Base-by-base conservation (phyloP, 1,140 invertebrate species). In the Capitella teleta region DNA sequence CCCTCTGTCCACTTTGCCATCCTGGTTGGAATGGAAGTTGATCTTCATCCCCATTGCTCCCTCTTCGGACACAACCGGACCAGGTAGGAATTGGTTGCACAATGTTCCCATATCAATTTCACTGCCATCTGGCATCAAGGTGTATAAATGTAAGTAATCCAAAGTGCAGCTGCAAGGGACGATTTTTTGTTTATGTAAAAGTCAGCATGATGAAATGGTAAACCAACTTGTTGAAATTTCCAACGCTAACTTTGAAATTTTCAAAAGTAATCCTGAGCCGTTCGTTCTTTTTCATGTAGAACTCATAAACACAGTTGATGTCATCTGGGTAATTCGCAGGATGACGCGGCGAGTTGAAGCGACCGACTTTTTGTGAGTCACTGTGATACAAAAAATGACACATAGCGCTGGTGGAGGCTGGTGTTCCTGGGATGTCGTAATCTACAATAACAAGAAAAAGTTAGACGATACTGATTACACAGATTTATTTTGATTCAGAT, bases 281-380 rank as follows among this genome's bases (percentile, higher is more conserved):
- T 69, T 94, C 88, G 25, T 53, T 47, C 10, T 44, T 38, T 5
- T 49, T 37, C 4, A 51, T 36, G 19, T 47, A 28, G 70, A 96
- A 91, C 57, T 84, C 78, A 74, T 92, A 97, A 37, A 84, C 87
- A 77, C 93, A 97, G 74, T 87, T 87, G 25, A 85, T 89, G 62
- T 84, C 83, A 59, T 86, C 87, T 42, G 90, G 90, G 78, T 96
- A 96, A 74, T 91, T 92, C 62, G 85, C 84, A 59, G 92, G 92
- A 79, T 94, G 89, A 36, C 91, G 80, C 10, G 93, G 93, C 16
- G 90, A 94, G 71, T 96, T 96, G 67, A 96, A 89, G 58, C 88
- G 85, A 16, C 92, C 92, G 43, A 79, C 78, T 67, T 90, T 91
- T 57, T 81, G 79, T 36, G 82, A 84, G 52, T 80, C 81, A 69